Base-by-base conservation (phyloP, 2,113 vertebrate genomes). In the Lasiurus cinereus region DNA sequence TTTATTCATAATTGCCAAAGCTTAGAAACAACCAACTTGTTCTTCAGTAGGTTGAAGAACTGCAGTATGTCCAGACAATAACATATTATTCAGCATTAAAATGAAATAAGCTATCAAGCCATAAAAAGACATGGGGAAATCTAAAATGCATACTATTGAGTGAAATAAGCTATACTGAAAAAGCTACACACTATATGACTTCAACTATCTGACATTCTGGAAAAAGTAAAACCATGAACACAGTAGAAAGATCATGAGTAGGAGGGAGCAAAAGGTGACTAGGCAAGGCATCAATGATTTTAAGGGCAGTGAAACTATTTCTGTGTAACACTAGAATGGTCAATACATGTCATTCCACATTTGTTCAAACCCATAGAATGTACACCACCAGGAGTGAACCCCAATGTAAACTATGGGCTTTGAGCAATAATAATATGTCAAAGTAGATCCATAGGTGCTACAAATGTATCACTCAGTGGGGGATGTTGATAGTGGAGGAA, bases 1-100 rank as follows among this genome's bases (percentile, higher is more conserved):
- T 93, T 90, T 73, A 67, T 83, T 86, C 31, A 62, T 87, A 83
- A 94, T 33, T 74, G 29, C 33, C 24, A 59, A 70, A 78, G 73
- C n/a, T 79, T 83, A 48, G 14, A 80, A 77, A 43, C 33, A 87
- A 50, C 29, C 19, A 91, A 77, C n/a, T 64, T 64, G 48, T 78
- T 27, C 29, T 83, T 86, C 52, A 39, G 15, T 52, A 52, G 52
- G 12, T 24, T 27, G 54, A 50, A 88, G 66, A 78, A 56, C 31
- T 73, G 8, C 48, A 66, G 5, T n/a, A 46, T 36, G 8, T 43
- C n/a, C n/a, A 62, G 54, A 62, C 0, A 69, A 29, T 66, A 9
- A 31, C 46, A 31, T 83, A 36, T 36, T 84, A 78, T 66, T 79
- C 11, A 80, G 39, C 18, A n/a, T 21, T 88, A 67, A 39, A 88